Base-by-base conservation (phyloP, 2,113 vertebrate genomes). In the Proteles cristata region DNA sequence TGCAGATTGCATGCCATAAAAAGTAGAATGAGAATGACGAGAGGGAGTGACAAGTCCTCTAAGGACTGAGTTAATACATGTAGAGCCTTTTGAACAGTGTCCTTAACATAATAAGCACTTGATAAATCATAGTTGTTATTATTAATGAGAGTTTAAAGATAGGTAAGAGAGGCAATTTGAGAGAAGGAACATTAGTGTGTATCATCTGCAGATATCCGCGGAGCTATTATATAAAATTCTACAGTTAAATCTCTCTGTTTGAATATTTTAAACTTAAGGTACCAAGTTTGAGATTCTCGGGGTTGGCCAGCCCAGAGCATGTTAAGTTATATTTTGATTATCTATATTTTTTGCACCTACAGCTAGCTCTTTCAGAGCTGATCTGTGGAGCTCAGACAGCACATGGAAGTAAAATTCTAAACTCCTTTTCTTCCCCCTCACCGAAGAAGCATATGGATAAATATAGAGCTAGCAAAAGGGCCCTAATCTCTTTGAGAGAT, bases 131-230 rank as follows among this genome's bases (percentile, higher is more conserved):
- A 31, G n/a, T 50, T 71, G 11, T 85, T 93, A 55, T 85, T 93
- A 96, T 74, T 94, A 94, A 93, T 79, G 39, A 97, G n/a, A 88
- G 7, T 55, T 82, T 93, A 86, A 92, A 63, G 14, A 95, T 48
- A 35, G 33, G 11, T 82, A 76, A 79, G 58, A 88, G 45, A 88
- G 73, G 69, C 11, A 88, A 35, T 88, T 88, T 48, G 0, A 33
- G 45, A 33, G 48, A 53, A 87, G 45, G 12, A 35, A 1, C 5
- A 2, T 71, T 88, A 84, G 25, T 84, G 25, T n/a, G 8, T 45
- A 66, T 88, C 77, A 82, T 33, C 23, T 43, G n/a, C 35, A 85
- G 84, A 90, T 33, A 86, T 89, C 90, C 66, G 83, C 55, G 58
- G 82, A 97, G 17, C 31, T 96, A 90, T 17, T 93, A 14, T 74